Evolutionary conservation across 1,140 invertebrate genomes (phyloP).

Genomic region (Daktulosphaira vitifoliae): DNA sequence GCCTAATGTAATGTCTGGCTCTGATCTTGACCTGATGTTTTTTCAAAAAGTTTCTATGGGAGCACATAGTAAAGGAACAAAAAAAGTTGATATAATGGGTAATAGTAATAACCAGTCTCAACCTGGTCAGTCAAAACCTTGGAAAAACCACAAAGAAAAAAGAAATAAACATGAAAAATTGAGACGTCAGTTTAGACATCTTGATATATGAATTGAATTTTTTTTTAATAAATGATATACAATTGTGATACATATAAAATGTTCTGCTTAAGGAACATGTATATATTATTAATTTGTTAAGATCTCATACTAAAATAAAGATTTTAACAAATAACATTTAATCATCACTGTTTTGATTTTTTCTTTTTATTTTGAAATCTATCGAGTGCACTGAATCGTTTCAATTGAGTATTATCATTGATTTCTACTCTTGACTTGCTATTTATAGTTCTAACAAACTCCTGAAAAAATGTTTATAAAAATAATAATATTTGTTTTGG

Average conservation of each 20-base stretch:
- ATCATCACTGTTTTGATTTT: neutral
- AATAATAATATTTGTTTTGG: too few relatives aligned
- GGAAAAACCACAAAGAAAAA: conserved; percentile 51
- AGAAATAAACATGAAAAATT: conserved; percentile 53
- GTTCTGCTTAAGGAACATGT: too few relatives aligned
- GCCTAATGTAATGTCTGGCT: conserved; percentile 30
- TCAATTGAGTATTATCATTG: neutral
- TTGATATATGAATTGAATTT: conserved; percentile 51
- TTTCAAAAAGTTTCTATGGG: conserved; percentile 19
- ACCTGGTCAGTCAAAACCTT: conserved; percentile 44
- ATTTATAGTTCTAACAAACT: conserved; percentile 13
- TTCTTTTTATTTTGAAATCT: conserved; percentile 12
- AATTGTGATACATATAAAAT: neutral
- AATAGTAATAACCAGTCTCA: conserved; percentile 16
- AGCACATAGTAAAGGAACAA: conserved; percentile 26
- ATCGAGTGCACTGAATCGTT: neutral
- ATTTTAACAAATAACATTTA: too few relatives aligned
- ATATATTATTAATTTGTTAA: too few relatives aligned
- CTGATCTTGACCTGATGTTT: conserved; percentile 17
- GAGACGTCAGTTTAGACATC: conserved; percentile 47
- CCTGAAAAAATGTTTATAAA: neutral
- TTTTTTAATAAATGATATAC: conserved; percentile 10
- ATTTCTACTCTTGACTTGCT: neutral
- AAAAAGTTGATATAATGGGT: conserved; percentile 32
- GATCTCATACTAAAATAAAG: too few relatives aligned